Conservation (phyloP, 2,888 invertebrate genomes). For the Anoplius nigerrimus region DNA sequence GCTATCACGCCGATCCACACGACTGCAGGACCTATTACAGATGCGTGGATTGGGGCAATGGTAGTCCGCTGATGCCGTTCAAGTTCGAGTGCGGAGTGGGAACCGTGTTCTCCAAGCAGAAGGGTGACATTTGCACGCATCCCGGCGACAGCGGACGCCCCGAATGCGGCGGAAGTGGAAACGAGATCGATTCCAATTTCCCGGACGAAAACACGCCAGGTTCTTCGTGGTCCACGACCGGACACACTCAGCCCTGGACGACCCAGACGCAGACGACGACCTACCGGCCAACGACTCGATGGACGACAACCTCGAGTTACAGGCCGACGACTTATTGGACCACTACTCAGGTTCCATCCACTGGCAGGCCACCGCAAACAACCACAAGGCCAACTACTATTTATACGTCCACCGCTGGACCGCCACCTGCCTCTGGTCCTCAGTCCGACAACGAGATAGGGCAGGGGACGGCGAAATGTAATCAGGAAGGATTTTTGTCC, state of each 20-base stretch:
- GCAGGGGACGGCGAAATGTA: slow-evolving; percentile 57
- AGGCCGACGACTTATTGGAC: slow-evolving; percentile 17
- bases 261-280: slow-evolving; percentile 15
- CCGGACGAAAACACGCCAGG: slow-evolving; percentile 17
- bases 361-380: slow-evolving; percentile 11
- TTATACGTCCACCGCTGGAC: not conserved
- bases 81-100: slow-evolving; percentile 85
- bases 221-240: slow-evolving; percentile 16
- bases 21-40: slow-evolving; percentile 85
- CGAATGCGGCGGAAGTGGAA: slow-evolving; percentile 80
- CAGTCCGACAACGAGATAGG: slow-evolving; percentile 6
- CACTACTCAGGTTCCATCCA: slow-evolving; percentile 20
- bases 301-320: not conserved
- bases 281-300: not conserved
- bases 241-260: slow-evolving; percentile 10
- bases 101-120: slow-evolving; percentile 79
- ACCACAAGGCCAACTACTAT: not conserved
- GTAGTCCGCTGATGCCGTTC: slow-evolving; percentile 77
- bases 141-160: slow-evolving; percentile 81
- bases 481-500: slow-evolving; percentile 73
- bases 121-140: slow-evolving; percentile 83
- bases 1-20: slow-evolving; percentile 73
- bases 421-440: not conserved
- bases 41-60: slow-evolving; percentile 81
- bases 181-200: slow-evolving; percentile 74